These are phyloP conservation scores for Delphinapterus leucas DNA, from an alignment of 2,113 vertebrate genomes.

Conservation along the genomic window DNA sequence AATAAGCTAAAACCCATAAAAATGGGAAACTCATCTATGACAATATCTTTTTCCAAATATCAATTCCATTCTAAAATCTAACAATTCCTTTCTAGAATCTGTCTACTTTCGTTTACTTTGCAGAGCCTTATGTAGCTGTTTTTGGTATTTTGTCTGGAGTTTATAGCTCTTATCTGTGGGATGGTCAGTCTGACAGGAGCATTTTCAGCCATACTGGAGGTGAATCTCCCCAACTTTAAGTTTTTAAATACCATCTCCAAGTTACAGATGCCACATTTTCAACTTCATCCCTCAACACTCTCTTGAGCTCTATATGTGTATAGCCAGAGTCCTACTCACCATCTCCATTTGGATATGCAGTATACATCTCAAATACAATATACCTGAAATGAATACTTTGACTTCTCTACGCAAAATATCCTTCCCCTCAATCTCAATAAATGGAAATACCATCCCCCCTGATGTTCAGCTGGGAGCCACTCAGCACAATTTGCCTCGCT, in stretches of 20 bases:
- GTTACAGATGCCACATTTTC: neutral
- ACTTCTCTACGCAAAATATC: neutral
- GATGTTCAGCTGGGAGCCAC: neutral
- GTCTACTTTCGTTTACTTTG: slow-evolving; percentile 24
- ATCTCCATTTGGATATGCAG: neutral
- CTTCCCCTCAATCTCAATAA: neutral
- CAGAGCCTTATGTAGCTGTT: neutral
- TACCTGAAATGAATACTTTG: neutral
- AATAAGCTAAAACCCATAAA: slow-evolving; percentile 15
- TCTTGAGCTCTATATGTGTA: neutral
- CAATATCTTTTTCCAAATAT: slow-evolving; percentile 8
- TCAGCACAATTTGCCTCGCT: neutral
- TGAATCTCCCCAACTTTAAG: neutral
- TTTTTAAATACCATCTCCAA: neutral
- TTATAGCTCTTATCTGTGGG: neutral
- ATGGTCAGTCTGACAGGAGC: neutral
- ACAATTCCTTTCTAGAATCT: neutral
- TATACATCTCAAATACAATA: neutral
- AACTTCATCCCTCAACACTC: neutral
- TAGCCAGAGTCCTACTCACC: neutral
- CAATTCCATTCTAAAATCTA: neutral
- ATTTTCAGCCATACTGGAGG: neutral
- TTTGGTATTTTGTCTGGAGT: slow-evolving; percentile 16
- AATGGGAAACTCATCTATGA: neutral
- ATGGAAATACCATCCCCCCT: neutral